phyloP scores from a whole-genome alignment of 2,888 invertebrate genomes.

The Cephalotes varians region DNA sequence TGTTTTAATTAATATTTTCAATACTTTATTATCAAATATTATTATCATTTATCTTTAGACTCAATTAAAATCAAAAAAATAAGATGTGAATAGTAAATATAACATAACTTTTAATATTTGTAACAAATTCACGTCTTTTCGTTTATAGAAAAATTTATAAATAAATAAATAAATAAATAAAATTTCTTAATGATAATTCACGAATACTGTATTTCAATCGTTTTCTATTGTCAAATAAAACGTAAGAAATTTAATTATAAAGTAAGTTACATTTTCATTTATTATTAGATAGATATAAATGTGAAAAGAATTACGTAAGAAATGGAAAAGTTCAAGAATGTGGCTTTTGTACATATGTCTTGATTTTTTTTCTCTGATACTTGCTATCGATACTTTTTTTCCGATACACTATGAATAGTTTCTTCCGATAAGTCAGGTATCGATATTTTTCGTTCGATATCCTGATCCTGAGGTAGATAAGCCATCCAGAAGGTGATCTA shows the following conservation, averaged over 20 bases:
- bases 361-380: not conserved
- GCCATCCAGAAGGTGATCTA: constrained; percentile 52
- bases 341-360: constrained; percentile 4
- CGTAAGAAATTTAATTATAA: not conserved
- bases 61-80: not conserved
- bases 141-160: not conserved
- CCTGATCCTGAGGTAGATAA: constrained; percentile 48
- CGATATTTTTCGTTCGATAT: constrained; percentile 47
- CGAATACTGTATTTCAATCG: not conserved
- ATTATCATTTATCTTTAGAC: not conserved
- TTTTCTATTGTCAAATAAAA: not conserved
- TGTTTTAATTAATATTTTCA: not conserved
- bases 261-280: not conserved
- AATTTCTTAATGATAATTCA: not conserved
- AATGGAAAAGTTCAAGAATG: not conserved
- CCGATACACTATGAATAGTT: constrained; percentile 10
- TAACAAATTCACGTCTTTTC: not conserved
- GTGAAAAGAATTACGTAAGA: not conserved
- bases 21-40: not conserved
- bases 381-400: constrained; percentile 46
- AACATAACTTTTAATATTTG: not conserved
- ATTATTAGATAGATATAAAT: not conserved
- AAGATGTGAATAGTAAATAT: not conserved
- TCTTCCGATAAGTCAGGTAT: constrained; percentile 44
- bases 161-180: not conserved